Conservation (phyloP, 2,797 vertebrate genomes). For the Microctenopoma lineatum region DNA sequence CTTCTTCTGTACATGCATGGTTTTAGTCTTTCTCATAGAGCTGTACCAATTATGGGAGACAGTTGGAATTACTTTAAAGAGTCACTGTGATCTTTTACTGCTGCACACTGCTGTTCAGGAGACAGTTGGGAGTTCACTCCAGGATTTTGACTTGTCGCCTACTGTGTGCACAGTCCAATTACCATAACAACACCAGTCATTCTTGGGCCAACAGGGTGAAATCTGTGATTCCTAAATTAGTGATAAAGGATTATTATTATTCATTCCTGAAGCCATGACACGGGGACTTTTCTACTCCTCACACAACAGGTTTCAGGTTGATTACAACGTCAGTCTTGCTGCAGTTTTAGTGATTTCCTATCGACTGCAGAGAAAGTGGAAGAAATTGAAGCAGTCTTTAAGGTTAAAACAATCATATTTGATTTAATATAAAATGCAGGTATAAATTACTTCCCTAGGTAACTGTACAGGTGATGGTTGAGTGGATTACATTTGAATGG, state of each 20-base stretch:
- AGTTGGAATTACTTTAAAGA: conserved; percentile 29
- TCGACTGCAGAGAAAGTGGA: neutral
- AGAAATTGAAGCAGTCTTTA: no score
- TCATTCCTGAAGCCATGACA: conserved; percentile 8
- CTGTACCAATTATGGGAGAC: conserved; percentile 34
- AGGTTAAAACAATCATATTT: no score
- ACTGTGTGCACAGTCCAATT: conserved; percentile 32
- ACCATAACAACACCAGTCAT: conserved; percentile 24
- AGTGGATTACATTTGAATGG: no score
- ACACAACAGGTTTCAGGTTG: conserved; percentile 5
- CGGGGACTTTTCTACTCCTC: neutral
- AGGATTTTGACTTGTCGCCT: conserved; percentile 36
- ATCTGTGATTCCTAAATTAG: conserved; percentile 30
- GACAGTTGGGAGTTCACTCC: conserved; percentile 21
- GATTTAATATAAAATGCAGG: no score
- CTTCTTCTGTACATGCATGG: neutral
- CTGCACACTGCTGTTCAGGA: conserved; percentile 21
- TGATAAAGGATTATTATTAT: neutral
- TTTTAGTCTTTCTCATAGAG: conserved; percentile 13
- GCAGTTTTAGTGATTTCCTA: neutral
- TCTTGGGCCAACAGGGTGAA: conserved; percentile 23
- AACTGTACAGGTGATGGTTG: neutral
- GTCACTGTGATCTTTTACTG: conserved; percentile 12
- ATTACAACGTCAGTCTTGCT: neutral
- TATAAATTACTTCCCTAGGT: neutral